Base-by-base conservation (phyloP, 2,888 invertebrate genomes). In the Drosophila peninsularis region DNA sequence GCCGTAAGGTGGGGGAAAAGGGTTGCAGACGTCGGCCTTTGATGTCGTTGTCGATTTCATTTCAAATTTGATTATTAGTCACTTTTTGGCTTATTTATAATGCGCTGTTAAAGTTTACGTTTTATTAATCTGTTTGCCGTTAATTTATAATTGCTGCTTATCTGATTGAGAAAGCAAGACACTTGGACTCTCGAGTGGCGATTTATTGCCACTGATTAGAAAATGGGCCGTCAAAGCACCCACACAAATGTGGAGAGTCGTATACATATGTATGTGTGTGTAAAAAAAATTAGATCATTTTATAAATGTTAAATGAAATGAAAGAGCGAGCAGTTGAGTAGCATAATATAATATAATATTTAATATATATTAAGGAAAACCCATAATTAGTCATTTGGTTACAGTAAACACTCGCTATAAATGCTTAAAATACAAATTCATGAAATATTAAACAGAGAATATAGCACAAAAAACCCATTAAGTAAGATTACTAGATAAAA, bases 91-190 rank as follows among this genome's bases (percentile, higher is more conserved):
- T 84, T 87, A 84, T 87, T 87, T 87, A 82, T 80, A 87, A 80
- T 68, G 69, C 66, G 80, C 72, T 80, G 78, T 84, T 87, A 82
- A 87, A 80, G 80, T 82, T 82, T 71, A 87, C 67, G 80, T 87
- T 87, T 85, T 85, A 82, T 85, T 85, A 85, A 88, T 88, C 85
- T 88, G 77, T 81, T 82, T 81, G 74, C 71, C 80, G 80, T 7
- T 88, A 79, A 85, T 84, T 88, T 85, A 85, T 88, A 85, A 85
- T 85, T 81, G 80, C 65, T 70, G 88, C 88, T 85, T 85, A 85
- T 88, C 85, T 85, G 85, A 88, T 85, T 85, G 70, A 85, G 80
- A 77, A 80, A 77, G 64, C 79, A 63, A 80, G 81, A 82, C 85
- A 85, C 88, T 85, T 82, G 69, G 56, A 70, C 75, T 88, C 71